These are phyloP conservation scores for Charina bottae DNA, from an alignment of 2,113 vertebrate species.

Conservation along the genomic window DNA sequence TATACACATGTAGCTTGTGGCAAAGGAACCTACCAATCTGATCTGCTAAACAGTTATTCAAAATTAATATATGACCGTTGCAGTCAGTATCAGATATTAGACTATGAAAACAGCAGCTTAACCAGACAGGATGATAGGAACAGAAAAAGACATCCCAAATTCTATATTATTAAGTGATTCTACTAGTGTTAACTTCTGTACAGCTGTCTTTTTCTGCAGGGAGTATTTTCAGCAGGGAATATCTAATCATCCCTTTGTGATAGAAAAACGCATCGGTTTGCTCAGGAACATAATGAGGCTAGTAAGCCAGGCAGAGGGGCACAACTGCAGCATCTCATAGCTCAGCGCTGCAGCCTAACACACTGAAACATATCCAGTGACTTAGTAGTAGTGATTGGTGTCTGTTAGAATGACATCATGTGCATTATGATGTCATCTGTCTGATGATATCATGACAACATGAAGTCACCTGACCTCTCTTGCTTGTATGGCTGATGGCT, in stretches of 20 bases:
- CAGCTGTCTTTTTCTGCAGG: neutral
- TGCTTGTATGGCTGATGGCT: neutral
- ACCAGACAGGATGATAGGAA: neutral
- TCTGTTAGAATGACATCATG: neutral
- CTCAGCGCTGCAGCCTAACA: neutral
- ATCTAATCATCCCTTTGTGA: neutral
- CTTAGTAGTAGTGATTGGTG: neutral
- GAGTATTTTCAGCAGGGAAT: neutral
- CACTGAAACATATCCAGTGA: neutral
- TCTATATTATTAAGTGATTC: neutral
- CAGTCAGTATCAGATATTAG: neutral
- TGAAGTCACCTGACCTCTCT: neutral
- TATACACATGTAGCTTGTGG: neutral
- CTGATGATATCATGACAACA: neutral
- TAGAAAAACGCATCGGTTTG: neutral
- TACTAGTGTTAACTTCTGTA: neutral
- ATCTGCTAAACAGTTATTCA: conserved; percentile 30
- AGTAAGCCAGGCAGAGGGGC: neutral
- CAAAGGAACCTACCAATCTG: conserved; percentile 14
- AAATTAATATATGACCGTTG: conserved; percentile 31
- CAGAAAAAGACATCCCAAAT: neutral
- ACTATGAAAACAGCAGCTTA: neutral
- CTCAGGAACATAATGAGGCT: neutral
- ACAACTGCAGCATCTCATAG: neutral
- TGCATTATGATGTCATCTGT: neutral